Percentiles rank a stretch among this genome's conserved stretches.
Conservation (phyloP, 2,888 invertebrate genomes). For the Drosophila diplacantha region DNA sequence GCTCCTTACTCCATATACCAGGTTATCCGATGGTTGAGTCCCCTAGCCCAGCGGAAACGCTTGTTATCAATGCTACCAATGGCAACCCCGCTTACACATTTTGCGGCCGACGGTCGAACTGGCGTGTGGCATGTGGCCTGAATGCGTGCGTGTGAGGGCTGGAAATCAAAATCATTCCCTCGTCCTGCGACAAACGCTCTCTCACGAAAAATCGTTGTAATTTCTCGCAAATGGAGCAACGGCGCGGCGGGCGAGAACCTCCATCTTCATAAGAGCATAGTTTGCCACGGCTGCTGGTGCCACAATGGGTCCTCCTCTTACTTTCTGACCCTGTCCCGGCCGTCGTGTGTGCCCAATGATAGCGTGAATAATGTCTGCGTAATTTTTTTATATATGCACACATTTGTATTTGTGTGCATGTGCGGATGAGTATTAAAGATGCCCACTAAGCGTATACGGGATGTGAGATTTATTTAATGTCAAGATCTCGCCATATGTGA, state of each 20-base stretch:
- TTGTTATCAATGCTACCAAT: constrained; percentile 40
- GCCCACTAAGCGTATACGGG: constrained; percentile 59
- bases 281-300: constrained; percentile 34
- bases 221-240: constrained; percentile 46
- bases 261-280: constrained; percentile 41
- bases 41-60: constrained; percentile 8
- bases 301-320: constrained; percentile 33
- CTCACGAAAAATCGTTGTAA: constrained; percentile 53
- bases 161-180: constrained; percentile 26
- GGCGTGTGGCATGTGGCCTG: constrained; percentile 41
- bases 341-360: constrained; percentile 56
- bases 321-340: constrained; percentile 14
- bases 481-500: constrained; percentile 49
- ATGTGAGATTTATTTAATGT: constrained; percentile 71
- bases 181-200: constrained; percentile 45
- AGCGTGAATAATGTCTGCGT: constrained; percentile 72
- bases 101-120: constrained; percentile 26
- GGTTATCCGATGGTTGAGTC: constrained; percentile 1
- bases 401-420: constrained; percentile 23
- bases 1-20: neutral
- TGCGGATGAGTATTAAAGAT: constrained; percentile 58
- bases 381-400: constrained; percentile 55
- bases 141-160: constrained; percentile 28
- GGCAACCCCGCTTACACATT: constrained; percentile 45
- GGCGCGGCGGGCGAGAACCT: constrained; percentile 25